Conservation (phyloP, 1,140 invertebrate genomes). For the Zaprionus kolodkinae region DNA sequence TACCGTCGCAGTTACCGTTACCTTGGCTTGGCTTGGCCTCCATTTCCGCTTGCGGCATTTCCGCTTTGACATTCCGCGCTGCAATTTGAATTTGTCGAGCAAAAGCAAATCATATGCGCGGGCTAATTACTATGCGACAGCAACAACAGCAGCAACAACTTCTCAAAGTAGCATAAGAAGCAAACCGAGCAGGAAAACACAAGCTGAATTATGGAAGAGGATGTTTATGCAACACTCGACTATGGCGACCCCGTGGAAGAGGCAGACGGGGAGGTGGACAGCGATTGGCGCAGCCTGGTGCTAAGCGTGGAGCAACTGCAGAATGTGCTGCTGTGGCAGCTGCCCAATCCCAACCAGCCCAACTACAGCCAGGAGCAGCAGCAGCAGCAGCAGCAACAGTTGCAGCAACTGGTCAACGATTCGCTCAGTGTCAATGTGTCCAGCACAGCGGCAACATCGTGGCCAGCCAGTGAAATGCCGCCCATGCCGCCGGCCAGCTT, state of each 20-base stretch:
- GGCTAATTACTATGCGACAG: constrained; percentile 69
- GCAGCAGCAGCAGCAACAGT: constrained; percentile 31
- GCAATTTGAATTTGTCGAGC: constrained; percentile 53
- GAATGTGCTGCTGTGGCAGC: constrained; percentile 52
- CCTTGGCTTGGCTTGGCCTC: background rate
- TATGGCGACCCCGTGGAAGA: constrained; percentile 48
- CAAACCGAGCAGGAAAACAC: background rate
- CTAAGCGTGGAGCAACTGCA: constrained; percentile 46
- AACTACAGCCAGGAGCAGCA: constrained; percentile 45
- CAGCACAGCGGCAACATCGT: constrained; percentile 4
- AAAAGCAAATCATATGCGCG: constrained; percentile 57
- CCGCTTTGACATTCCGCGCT: constrained; percentile 35
- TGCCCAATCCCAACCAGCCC: constrained; percentile 7
- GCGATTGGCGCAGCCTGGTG: constrained; percentile 57
- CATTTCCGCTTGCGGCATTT: constrained; percentile 45
- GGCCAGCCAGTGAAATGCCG: background rate
- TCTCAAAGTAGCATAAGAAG: constrained; percentile 23
- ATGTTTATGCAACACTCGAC: constrained; percentile 71
- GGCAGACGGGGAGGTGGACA: constrained; percentile 18
- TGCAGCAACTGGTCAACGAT: constrained; percentile 44
- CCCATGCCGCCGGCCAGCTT: constrained; percentile 41
- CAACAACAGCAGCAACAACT: constrained; percentile 9
- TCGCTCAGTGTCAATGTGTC: constrained; percentile 49
- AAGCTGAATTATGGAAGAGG: constrained; percentile 66
- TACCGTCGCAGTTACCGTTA: background rate